Conservation (phyloP, 2,113 vertebrate genomes). For the Oriolus oriolus region DNA sequence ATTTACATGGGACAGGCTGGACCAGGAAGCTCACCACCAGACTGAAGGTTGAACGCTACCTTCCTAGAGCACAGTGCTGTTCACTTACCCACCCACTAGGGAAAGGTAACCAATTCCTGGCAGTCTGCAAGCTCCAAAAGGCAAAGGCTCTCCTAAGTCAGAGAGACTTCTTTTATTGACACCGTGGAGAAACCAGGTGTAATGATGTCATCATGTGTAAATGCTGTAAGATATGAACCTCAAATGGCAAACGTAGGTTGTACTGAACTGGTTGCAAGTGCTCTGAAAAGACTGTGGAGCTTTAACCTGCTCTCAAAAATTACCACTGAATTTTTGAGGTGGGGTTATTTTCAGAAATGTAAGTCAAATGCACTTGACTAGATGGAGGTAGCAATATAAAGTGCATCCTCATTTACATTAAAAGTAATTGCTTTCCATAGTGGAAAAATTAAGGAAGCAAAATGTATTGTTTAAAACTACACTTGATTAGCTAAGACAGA, state of each 20-base stretch:
- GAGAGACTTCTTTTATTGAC: neutral
- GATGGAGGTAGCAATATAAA: neutral
- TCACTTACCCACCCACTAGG: neutral
- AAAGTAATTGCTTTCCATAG: neutral
- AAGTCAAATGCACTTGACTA: neutral
- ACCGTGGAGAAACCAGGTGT: neutral
- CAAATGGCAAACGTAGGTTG: neutral
- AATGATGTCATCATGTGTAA: neutral
- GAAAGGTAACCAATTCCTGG: neutral
- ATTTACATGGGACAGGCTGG: accelerated
- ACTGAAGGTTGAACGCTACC: neutral
- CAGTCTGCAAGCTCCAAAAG: neutral
- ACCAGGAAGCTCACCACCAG: neutral
- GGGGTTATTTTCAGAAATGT: neutral
- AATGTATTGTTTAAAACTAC: neutral
- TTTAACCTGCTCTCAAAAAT: neutral
- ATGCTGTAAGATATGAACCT: neutral
- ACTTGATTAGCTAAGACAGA: neutral
- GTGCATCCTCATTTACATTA: neutral
- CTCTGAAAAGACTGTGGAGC: neutral
- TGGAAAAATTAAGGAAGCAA: neutral
- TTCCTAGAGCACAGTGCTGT: neutral
- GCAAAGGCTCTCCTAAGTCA: neutral
- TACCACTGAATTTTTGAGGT: neutral
- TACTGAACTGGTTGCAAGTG: neutral